Evolutionary conservation across 2,113 vertebrate species (phyloP).

Genomic region (Axis porcinus): DNA sequence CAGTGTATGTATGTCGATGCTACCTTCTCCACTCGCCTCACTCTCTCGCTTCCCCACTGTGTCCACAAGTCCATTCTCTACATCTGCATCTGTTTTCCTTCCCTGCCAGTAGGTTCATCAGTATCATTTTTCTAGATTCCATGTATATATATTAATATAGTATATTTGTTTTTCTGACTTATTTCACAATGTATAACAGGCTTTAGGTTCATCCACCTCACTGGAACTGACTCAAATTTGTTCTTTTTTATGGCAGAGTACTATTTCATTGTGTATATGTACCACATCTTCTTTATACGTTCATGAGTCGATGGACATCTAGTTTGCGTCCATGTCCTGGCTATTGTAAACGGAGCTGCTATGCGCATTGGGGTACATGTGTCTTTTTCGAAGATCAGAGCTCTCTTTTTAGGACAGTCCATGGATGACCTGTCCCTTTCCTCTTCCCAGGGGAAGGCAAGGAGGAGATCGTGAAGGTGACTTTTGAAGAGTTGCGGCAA

Average conservation of each 20-base stretch:
- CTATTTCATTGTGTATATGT: neutral
- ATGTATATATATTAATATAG: neutral
- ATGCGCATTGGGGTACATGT: neutral
- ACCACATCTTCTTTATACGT: neutral
- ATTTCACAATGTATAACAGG: neutral
- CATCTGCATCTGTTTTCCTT: neutral
- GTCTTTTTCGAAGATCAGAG: neutral
- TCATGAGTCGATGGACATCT: neutral
- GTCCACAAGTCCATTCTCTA: neutral
- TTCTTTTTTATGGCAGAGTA: neutral
- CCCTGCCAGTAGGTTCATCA: neutral
- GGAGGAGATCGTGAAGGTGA: constrained; percentile 94
- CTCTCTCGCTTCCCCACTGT: neutral
- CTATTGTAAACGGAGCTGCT: neutral
- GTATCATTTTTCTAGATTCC: neutral
- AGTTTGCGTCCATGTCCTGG: neutral
- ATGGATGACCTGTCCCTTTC: neutral
- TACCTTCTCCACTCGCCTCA: neutral
- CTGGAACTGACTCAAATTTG: neutral
- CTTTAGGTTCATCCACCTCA: neutral
- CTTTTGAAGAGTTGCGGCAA: constrained; percentile 89
- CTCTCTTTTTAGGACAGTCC: rapidly evolving
- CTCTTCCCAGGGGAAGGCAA: constrained; percentile 88
- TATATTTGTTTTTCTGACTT: neutral
- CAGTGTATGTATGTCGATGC: neutral